Conservation (phyloP, 2,797 vertebrate genomes). For the Enteromius fasciolatus region DNA sequence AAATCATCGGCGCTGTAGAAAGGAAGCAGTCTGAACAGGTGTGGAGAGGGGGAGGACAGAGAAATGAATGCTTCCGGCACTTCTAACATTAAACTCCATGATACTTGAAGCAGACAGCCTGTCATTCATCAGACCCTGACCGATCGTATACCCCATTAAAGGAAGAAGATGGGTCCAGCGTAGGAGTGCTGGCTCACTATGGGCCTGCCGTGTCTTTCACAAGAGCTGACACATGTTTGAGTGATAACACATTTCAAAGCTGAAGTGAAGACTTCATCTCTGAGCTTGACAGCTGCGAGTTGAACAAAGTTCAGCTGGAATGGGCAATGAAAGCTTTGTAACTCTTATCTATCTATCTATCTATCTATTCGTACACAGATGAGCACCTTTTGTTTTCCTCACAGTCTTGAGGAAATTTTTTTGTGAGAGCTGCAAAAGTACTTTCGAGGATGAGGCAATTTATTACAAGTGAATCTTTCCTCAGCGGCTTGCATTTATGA, state of each 20-base stretch:
- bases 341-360: too few species aligned
- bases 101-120: slow-evolving; percentile 40
- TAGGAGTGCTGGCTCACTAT: slow-evolving; percentile 24
- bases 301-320: slow-evolving; percentile 38
- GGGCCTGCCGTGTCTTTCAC: slow-evolving; percentile 26
- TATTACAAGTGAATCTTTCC: slow-evolving; percentile 17
- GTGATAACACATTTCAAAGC: slow-evolving; percentile 34
- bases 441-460: slow-evolving; percentile 50
- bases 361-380: slow-evolving; percentile 32
- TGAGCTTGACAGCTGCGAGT: slow-evolving; percentile 41
- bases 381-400: slow-evolving; percentile 37
- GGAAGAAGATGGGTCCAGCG: slow-evolving; percentile 13
- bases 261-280: slow-evolving; percentile 29
- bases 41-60: slow-evolving; percentile 51
- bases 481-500: slow-evolving; percentile 4
- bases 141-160: slow-evolving; percentile 15
- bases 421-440: slow-evolving; percentile 49
- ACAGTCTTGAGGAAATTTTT: slow-evolving; percentile 32
- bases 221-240: slow-evolving; percentile 33
- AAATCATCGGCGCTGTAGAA: slow-evolving; percentile 44
- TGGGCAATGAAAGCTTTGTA: slow-evolving; percentile 49
- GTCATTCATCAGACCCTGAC: slow-evolving; percentile 32
- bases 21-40: slow-evolving; percentile 57
- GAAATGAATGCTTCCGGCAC: slow-evolving; percentile 50
- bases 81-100: slow-evolving; percentile 50